phyloP scores from a whole-genome alignment of 2,888 invertebrate genomes.

The Azorinus chamasolen region DNA sequence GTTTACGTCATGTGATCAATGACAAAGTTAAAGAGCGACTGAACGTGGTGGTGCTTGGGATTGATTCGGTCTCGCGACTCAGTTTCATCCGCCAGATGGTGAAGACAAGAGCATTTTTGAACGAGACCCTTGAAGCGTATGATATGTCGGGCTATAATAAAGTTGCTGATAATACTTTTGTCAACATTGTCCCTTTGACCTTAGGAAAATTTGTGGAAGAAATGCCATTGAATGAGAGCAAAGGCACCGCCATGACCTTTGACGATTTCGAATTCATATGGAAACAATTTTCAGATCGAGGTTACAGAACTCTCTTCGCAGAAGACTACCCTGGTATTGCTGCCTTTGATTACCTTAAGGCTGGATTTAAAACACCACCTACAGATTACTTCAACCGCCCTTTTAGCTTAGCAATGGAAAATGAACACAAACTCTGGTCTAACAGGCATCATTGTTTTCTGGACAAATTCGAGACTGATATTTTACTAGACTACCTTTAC shows the following conservation, averaged over 20 bases:
- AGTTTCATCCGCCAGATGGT: slow-evolving; percentile 95
- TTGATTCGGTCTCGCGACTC: slow-evolving; percentile 94
- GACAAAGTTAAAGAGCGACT: slow-evolving; percentile 82
- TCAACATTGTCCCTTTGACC: slow-evolving; percentile 93
- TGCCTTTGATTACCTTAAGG: slow-evolving; percentile 93
- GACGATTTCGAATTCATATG: slow-evolving; percentile 91
- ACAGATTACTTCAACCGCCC: slow-evolving; percentile 95
- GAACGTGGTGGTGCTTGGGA: slow-evolving; percentile 93
- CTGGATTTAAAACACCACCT: slow-evolving; percentile 92
- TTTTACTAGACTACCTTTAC: slow-evolving; percentile 88
- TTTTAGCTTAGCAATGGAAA: slow-evolving; percentile 89
- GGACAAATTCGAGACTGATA: slow-evolving; percentile 90
- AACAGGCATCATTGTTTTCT: slow-evolving; percentile 89
- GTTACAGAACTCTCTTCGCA: slow-evolving; percentile 92
- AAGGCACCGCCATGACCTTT: slow-evolving; percentile 59
- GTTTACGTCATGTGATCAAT: slow-evolving; percentile 44
- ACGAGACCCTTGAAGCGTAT: slow-evolving; percentile 89
- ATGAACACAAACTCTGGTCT: slow-evolving; percentile 77
- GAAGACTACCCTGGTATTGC: slow-evolving; percentile 94
- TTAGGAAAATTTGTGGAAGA: slow-evolving; percentile 80
- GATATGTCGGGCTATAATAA: slow-evolving; percentile 96
- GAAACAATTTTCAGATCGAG: slow-evolving; percentile 92
- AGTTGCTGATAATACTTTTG: slow-evolving; percentile 96
- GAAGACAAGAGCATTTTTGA: slow-evolving; percentile 88
- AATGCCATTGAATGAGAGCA: slow-evolving; percentile 68